phyloP scores from a whole-genome alignment of 2,113 vertebrate genomes.

The Xenopus tropicalis region DNA sequence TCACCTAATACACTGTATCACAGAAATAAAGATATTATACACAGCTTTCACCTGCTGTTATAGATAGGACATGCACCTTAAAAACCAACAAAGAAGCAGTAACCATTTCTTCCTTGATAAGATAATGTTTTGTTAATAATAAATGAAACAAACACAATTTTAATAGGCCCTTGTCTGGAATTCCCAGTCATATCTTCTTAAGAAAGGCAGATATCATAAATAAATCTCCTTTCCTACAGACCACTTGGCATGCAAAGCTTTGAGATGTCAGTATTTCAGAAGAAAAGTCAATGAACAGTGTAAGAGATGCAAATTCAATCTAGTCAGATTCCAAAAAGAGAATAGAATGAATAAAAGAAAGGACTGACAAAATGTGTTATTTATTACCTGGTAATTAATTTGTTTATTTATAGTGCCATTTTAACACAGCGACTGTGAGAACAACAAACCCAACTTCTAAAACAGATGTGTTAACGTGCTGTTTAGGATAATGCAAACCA shows the following conservation, averaged over 20 bases:
- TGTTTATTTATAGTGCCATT: conserved; percentile 52
- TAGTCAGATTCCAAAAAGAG: conserved; percentile 49
- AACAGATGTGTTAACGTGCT: no score
- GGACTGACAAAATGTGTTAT: neutral
- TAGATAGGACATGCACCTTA: no score
- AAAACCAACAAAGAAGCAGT: no score
- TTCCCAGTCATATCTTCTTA: no score
- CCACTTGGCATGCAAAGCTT: conserved; percentile 50
- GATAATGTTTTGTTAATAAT: no score
- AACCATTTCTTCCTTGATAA: no score
- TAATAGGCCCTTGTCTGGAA: no score
- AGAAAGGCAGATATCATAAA: neutral
- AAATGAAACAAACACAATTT: no score
- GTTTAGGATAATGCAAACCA: conserved; percentile 7
- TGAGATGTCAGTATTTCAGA: conserved; percentile 51
- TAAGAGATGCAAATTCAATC: conserved; percentile 35
- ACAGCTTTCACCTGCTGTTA: no score
- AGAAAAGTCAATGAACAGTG: conserved; percentile 52
- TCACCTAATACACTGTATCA: no score
- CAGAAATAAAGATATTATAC: no score
- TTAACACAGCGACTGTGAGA: conserved; percentile 36
- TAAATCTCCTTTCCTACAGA: conserved; percentile 37
- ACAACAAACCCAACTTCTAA: conserved; percentile 40
- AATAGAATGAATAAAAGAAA: neutral
- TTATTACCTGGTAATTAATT: conserved; percentile 23